Evolutionary conservation across 92 coral and sea anemone genomes (phyloP).

Genomic region (Bergia puertoricense): DNA sequence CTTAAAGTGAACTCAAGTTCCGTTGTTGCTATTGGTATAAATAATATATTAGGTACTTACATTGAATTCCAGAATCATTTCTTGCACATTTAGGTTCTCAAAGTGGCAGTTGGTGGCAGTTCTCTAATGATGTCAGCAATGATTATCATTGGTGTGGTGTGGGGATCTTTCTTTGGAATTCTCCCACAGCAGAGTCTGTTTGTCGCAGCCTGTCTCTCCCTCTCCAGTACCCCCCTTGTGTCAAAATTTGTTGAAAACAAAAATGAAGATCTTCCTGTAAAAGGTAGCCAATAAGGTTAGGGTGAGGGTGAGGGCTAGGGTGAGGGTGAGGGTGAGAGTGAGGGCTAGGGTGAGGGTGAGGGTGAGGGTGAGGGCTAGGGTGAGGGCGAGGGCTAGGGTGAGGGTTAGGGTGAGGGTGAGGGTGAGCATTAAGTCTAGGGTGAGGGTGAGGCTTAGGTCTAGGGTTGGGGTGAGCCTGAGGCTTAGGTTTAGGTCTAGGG

Average conservation of each 20-base stretch:
- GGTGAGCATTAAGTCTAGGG: too few relatives aligned
- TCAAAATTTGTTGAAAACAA: conserved; percentile 88
- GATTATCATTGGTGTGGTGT: conserved; percentile 80
- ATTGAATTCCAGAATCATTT: neutral
- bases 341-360: too few relatives aligned
- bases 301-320: too few relatives aligned
- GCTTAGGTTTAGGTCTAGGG: too few relatives aligned
- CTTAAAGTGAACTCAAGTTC: too few relatives aligned
- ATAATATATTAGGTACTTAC: neutral
- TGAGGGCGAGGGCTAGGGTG: too few relatives aligned
- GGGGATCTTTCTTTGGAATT: conserved; percentile 86
- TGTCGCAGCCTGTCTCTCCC: conserved; percentile 93
- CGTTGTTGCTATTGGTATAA: too few relatives aligned
- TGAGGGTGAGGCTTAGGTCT: too few relatives aligned
- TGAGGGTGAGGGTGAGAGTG: too few relatives aligned
- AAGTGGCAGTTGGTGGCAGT: conserved; percentile 93
- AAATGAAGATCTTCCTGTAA: conserved; percentile 56
- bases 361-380: too few relatives aligned
- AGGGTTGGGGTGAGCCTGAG: too few relatives aligned
- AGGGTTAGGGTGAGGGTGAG: too few relatives aligned
- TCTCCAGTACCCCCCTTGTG: conserved; percentile 97
- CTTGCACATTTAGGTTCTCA: conserved; percentile 69
- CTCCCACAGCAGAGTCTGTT: conserved; percentile 90
- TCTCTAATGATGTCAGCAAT: conserved; percentile 83
- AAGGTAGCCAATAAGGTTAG: conserved; percentile 48